phyloP scores from a whole-genome alignment of 2,888 invertebrate genomes.

The Helicoverpa assulta region DNA sequence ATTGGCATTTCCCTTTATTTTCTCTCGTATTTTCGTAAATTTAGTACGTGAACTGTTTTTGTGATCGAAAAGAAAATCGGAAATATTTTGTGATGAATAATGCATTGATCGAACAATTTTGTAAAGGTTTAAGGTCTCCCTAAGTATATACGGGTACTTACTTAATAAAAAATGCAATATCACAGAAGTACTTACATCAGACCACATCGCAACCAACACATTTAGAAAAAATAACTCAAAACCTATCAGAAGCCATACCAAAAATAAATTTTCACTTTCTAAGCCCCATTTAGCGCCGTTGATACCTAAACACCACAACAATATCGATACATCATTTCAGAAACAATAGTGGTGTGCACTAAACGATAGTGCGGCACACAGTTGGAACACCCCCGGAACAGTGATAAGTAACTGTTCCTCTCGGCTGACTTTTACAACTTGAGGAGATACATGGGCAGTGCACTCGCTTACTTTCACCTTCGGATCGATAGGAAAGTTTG shows the following conservation, averaged over 20 bases:
- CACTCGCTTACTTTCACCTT: slow-evolving; percentile 49
- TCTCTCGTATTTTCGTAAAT: not conserved
- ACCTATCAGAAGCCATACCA: not conserved
- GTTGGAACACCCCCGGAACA: slow-evolving; percentile 37
- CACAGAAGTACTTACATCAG: not conserved
- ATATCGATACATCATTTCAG: slow-evolving; percentile 48
- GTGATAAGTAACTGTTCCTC: slow-evolving; percentile 50
- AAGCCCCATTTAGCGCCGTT: slow-evolving; percentile 31
- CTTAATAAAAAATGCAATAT: no score
- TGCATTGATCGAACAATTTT: no score
- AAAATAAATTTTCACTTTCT: slow-evolving; percentile 28
- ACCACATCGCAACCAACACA: not conserved
- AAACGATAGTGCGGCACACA: slow-evolving; percentile 43
- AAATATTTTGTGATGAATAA: no score
- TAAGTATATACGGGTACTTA: no score
- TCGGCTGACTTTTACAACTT: slow-evolving; percentile 56
- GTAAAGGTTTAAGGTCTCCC: no score
- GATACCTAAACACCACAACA: slow-evolving; percentile 17
- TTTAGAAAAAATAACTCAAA: not conserved
- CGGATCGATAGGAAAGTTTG: slow-evolving; percentile 23
- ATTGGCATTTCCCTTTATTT: not conserved
- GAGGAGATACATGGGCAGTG: slow-evolving; percentile 38
- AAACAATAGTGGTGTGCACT: slow-evolving; percentile 42
- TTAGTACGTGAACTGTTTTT: no score
- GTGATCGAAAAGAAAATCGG: no score